phyloP scores from a whole-genome alignment of 1,140 invertebrate species.

The Zaprionus lachaisei region DNA sequence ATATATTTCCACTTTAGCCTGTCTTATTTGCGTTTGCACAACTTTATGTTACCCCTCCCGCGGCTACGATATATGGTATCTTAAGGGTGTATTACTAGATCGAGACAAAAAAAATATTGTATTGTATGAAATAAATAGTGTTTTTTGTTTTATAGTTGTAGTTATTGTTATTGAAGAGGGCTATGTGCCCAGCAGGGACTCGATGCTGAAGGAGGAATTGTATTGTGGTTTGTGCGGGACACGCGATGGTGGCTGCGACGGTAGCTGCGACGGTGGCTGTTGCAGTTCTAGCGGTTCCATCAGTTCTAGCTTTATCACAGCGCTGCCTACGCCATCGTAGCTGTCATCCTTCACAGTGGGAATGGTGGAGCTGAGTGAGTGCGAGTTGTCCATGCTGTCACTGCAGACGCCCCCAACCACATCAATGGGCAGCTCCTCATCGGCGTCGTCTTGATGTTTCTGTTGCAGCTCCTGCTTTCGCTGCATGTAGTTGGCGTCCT shows the following conservation, averaged over 20 bases:
- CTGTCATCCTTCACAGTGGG: conserved; percentile 83
- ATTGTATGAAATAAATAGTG: conserved; percentile 2
- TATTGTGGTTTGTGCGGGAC: conserved; percentile 37
- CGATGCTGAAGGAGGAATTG: conserved; percentile 91
- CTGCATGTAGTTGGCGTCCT: conserved; percentile 85
- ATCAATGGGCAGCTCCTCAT: conserved; percentile 86
- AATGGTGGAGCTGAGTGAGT: conserved; percentile 85
- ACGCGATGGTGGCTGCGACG: not conserved
- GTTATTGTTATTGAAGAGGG: conserved; percentile 12
- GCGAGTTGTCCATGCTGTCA: conserved; percentile 87
- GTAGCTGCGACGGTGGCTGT: not conserved
- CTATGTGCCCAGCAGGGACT: conserved; percentile 87
- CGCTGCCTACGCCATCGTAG: conserved; percentile 81
- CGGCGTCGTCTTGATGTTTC: conserved; percentile 85
- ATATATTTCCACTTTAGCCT: conserved; percentile 1
- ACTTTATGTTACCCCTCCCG: conserved; percentile 14
- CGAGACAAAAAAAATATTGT: conserved; percentile 4
- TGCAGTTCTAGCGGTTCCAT: conserved; percentile 10
- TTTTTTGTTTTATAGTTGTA: conserved; percentile 13
- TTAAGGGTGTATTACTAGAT: conserved; percentile 25
- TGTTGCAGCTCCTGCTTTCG: conserved; percentile 87
- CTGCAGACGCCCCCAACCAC: conserved; percentile 85
- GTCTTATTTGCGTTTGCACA: conserved; percentile 17
- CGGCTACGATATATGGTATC: conserved; percentile 2
- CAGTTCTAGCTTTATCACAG: conserved; percentile 40